A percentile compares a stretch with the other conserved stretches of the same genome.
Conservation (phyloP, 2,888 invertebrate species). For the Pelosia muscerda region DNA sequence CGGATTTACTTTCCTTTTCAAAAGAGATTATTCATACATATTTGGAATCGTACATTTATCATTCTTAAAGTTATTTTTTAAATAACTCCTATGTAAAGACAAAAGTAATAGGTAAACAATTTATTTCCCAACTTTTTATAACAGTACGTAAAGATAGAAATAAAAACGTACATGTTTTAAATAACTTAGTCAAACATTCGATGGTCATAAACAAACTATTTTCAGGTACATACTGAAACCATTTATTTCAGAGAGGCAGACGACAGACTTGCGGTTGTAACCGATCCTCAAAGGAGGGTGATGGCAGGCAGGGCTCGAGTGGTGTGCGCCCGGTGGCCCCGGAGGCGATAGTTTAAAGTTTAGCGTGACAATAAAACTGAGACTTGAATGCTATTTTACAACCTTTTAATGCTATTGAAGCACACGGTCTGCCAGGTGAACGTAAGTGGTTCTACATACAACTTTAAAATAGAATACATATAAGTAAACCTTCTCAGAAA, state of each 20-base stretch:
- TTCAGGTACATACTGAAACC: slow-evolving; percentile 17
- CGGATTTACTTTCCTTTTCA: too few relatives aligned
- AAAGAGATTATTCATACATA: too few relatives aligned
- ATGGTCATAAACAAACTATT: background rate
- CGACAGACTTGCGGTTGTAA: slow-evolving; percentile 22
- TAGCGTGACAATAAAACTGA: background rate
- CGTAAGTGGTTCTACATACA: background rate
- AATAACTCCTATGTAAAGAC: too few relatives aligned
- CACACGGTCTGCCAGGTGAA: background rate
- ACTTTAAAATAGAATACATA: background rate
- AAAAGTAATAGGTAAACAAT: too few relatives aligned
- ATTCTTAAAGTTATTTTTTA: too few relatives aligned
- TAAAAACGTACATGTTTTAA: background rate
- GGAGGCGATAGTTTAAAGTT: background rate
- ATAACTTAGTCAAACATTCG: background rate
- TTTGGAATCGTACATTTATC: too few relatives aligned
- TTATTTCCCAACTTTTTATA: too few relatives aligned
- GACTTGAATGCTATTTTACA: slow-evolving; percentile 3
- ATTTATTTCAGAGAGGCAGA: slow-evolving; percentile 34
- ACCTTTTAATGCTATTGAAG: background rate
- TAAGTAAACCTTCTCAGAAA: too few relatives aligned
- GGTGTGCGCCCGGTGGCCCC: background rate
- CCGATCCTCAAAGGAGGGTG: slow-evolving; percentile 17
- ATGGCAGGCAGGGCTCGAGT: background rate
- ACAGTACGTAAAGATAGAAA: too few relatives aligned